A percentile compares a stretch with the other conserved stretches of the same genome.
Conservation (phyloP, 2,113 vertebrate species). For the Willisornis vidua region DNA sequence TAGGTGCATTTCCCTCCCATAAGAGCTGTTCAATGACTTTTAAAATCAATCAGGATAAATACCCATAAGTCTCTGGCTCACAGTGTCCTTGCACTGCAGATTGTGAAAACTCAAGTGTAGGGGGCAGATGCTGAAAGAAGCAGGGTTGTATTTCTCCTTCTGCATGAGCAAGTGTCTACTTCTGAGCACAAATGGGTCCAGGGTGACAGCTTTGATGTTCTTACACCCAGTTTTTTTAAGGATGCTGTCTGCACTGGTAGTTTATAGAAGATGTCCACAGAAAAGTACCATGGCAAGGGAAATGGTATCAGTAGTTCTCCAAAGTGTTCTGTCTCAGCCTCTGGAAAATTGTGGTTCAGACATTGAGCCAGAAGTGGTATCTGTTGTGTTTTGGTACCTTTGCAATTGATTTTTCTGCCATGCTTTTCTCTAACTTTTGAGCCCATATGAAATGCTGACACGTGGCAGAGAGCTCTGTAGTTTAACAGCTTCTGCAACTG, state of each 20-base stretch:
- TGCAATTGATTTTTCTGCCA: neutral
- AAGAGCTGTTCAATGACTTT: neutral
- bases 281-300: neutral
- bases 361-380: neutral
- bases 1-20: neutral
- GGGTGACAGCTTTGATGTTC: neutral
- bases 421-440: neutral
- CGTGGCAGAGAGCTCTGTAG: neutral
- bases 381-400: neutral
- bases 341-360: neutral
- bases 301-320: neutral
- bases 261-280: neutral
- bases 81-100: neutral
- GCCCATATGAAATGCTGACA: neutral
- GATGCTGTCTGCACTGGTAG: neutral
- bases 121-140: neutral
- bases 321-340: neutral
- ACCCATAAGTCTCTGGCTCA: neutral
- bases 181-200: neutral
- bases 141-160: neutral
- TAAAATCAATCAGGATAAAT: neutral
- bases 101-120: neutral
- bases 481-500: neutral
- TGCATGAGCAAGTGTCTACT: neutral
- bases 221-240: neutral